phyloP scores from a whole-genome alignment of 2,888 invertebrate species.

The Nasonia oneida region DNA sequence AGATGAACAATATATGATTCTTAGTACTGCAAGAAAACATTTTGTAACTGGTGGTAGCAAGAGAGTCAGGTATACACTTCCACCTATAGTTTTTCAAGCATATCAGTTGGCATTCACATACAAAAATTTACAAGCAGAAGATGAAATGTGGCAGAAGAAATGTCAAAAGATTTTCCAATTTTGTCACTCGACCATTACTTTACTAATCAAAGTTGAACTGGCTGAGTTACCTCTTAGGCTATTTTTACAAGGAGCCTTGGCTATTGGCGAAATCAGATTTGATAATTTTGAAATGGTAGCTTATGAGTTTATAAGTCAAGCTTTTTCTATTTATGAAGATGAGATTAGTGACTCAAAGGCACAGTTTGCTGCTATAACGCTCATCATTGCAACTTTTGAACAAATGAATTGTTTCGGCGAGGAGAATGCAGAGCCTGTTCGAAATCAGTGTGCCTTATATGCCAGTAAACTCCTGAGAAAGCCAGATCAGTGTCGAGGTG shows the following conservation, averaged over 20 bases:
- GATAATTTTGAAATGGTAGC: constrained; percentile 98
- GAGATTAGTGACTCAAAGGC: constrained; percentile 99
- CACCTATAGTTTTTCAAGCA: constrained; percentile 96
- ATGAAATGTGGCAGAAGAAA: constrained; percentile 99
- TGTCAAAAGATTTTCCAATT: constrained; percentile 99
- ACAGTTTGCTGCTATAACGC: constrained; percentile 96
- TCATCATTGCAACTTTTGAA: constrained; percentile 97
- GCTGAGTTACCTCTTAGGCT: constrained; percentile 95
- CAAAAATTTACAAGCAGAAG: constrained; percentile 88
- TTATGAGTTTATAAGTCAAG: constrained; percentile 98
- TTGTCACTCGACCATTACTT: constrained; percentile 96
- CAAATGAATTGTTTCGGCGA: constrained; percentile 96
- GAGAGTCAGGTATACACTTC: constrained; percentile 94
- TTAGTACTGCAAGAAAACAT: constrained; percentile 93
- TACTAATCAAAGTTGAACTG: constrained; percentile 95
- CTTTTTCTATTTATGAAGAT: constrained; percentile 98
- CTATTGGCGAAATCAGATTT: constrained; percentile 94
- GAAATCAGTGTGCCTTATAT: constrained; percentile 97
- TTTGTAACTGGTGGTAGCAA: constrained; percentile 94
- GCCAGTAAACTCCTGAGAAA: constrained; percentile 98
- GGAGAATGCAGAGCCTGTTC: constrained; percentile 97
- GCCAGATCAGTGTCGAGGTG: constrained; percentile 98
- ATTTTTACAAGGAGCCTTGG: constrained; percentile 97
- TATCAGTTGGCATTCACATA: constrained; percentile 93
- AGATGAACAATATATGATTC: constrained; percentile 94